Evolutionary conservation across 2,888 invertebrate species (phyloP).

Genomic region (Ramazzottius varieornatus): DNA sequence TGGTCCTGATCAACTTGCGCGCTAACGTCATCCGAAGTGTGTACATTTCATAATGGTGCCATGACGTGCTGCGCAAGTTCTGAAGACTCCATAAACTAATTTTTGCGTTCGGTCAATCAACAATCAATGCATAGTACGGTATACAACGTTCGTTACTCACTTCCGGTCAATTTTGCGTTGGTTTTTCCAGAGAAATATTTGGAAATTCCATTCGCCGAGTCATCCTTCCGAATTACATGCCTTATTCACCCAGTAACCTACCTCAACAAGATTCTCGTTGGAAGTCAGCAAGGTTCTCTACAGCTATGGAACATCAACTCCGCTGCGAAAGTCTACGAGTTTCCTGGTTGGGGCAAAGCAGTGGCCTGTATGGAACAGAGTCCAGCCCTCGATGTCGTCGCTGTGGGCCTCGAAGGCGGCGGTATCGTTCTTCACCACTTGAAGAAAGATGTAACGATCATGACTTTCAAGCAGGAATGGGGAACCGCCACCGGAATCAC

Average conservation of each 20-base stretch:
- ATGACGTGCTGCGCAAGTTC: too few relatives aligned
- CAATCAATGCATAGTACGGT: too few relatives aligned
- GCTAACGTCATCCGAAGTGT: not conserved
- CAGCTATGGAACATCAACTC: conserved; percentile 59
- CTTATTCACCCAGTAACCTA: conserved; percentile 80
- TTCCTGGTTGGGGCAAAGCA: conserved; percentile 40
- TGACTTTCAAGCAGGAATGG: conserved; percentile 71
- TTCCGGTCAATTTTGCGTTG: not conserved
- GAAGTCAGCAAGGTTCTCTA: conserved; percentile 51
- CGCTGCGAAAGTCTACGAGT: conserved; percentile 45
- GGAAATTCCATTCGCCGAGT: conserved; percentile 25
- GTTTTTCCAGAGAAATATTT: conserved; percentile 18
- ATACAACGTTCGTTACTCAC: not conserved
- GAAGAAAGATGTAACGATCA: conserved; percentile 48
- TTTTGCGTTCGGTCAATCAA: not conserved
- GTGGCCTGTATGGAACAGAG: conserved; percentile 56
- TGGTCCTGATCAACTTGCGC: not conserved
- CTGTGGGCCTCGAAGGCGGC: conserved; percentile 55
- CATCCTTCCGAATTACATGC: conserved; percentile 47
- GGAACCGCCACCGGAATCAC: conserved; percentile 55
- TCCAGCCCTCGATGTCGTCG: conserved; percentile 72
- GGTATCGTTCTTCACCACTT: conserved; percentile 62
- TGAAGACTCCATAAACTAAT: not conserved
- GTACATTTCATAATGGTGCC: not conserved
- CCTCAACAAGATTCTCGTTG: conserved; percentile 67